Evolutionary conservation across 1,140 invertebrate genomes (phyloP), one percentile per base, ranked within the genome.

Genomic region (Drosophila lacteicornis): DNA sequence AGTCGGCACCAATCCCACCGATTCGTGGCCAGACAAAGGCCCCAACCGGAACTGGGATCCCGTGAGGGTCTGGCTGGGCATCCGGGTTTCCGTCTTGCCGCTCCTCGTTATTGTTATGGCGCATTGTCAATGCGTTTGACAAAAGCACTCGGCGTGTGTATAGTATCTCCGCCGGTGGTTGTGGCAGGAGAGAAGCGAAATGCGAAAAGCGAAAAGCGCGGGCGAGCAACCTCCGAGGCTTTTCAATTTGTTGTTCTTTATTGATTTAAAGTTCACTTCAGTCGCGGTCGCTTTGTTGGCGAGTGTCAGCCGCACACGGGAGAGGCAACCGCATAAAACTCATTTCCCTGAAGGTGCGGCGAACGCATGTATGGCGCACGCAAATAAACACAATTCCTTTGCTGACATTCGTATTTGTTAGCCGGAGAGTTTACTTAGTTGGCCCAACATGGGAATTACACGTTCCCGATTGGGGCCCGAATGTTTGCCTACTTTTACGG

Each of bases 231-330:
- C 62, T 55, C 27, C 67, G 67, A 68, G 62, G 40, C 62, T 68
- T 67, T 79, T 82, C 47, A 63, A 65, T 75, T 58, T 47, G 57
- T 59, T 75, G 68, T 83, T 65, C 69, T 59, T 83, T 90, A 88
- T 90, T 85, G 85, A 88, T 88, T 88, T 90, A 88, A 88, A 84
- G 85, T 90, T 90, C 63, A 81, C 74, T 81, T 66, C 70, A 84
- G 68, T 62, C 61, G 68, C 69, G 73, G 58, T 79, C 53, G 43
- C 61, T 66, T 66, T 81, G 62, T 75, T 62, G 61, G 49, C 49
- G 55, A 67, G 79, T 67, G 79, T 67, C 74, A 58, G n/a, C 33
- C 36, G 57, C 63, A 76, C 57, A 62, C 51, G 66, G 15, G 30
- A 17, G 4, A 22, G 51, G 46, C 65, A 68, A 62, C 76, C 78